Conservation (phyloP, 2,888 invertebrate species). For the Nebria salina region DNA sequence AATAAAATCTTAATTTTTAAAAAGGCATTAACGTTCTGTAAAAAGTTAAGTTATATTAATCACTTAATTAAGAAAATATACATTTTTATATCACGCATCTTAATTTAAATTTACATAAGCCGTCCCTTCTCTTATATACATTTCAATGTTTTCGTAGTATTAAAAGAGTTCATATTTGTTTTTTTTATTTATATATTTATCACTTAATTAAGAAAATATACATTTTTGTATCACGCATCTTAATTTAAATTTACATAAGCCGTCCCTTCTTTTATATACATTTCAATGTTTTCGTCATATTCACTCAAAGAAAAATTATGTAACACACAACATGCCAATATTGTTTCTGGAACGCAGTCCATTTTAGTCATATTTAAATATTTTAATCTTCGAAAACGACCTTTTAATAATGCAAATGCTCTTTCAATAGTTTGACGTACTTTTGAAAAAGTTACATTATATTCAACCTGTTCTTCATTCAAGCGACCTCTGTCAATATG, state of each 20-base stretch:
- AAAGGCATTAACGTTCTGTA: too few relatives aligned
- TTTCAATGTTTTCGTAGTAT: too few relatives aligned
- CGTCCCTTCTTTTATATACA: slow-evolving; percentile 1
- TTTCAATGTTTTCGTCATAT: slow-evolving; percentile 3
- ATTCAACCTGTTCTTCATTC: background rate
- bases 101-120: too few relatives aligned
- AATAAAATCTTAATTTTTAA: too few relatives aligned
- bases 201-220: too few relatives aligned
- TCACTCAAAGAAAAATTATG: background rate
- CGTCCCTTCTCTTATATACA: too few relatives aligned
- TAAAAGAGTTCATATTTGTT: too few relatives aligned
- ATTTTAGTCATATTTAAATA: background rate
- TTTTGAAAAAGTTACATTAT: slow-evolving; percentile 7
- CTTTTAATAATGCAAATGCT: slow-evolving; percentile 14
- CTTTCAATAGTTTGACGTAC: slow-evolving; percentile 12
- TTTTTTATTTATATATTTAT: too few relatives aligned
- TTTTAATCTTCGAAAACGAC: slow-evolving; percentile 5
- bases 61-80: too few relatives aligned
- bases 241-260: slow-evolving; percentile 25
- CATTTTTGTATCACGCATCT: too few relatives aligned
- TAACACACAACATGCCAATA: background rate
- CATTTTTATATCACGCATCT: too few relatives aligned
- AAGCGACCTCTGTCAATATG: slow-evolving; percentile 2
- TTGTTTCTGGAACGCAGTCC: background rate
- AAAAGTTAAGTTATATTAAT: too few relatives aligned